phyloP scores from a whole-genome alignment of 2,888 invertebrate species.

The Hypercompe scribonia region DNA sequence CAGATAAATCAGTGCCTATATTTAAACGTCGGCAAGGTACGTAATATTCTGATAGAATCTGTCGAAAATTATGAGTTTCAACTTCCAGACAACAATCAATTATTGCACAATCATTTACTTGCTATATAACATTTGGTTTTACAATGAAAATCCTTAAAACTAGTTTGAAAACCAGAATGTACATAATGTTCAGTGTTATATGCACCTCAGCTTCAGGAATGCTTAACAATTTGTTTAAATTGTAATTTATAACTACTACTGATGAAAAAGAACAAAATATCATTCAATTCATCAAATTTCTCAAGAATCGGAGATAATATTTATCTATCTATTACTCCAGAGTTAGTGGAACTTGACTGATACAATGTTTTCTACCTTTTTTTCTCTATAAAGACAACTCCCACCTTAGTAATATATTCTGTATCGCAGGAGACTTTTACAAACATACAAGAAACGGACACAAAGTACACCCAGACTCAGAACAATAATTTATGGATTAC shows the following conservation, averaged over 20 bases:
- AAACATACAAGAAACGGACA: too few species aligned
- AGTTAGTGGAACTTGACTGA: constrained; percentile 32
- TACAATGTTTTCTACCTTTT: too few species aligned
- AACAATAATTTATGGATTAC: too few species aligned
- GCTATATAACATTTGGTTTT: neutral
- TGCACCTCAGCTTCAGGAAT: neutral
- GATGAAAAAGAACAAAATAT: neutral
- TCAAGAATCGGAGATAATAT: constrained; percentile 12
- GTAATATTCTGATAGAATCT: neutral
- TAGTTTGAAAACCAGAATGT: too few species aligned
- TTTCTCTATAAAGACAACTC: too few species aligned
- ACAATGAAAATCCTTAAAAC: neutral
- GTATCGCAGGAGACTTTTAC: too few species aligned
- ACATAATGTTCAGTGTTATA: too few species aligned
- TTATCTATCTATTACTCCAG: constrained; percentile 35
- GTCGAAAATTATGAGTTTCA: neutral
- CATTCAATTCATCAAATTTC: constrained; percentile 16
- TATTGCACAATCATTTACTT: neutral
- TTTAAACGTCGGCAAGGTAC: neutral
- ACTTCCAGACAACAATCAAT: too few species aligned
- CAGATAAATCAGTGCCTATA: neutral
- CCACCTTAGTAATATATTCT: too few species aligned
- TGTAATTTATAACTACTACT: neutral
- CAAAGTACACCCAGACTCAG: too few species aligned
- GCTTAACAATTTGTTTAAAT: neutral